Percentiles rank a stretch among this genome's conserved stretches.
Evolutionary conservation across 2,888 invertebrate genomes (phyloP).

Genomic region (Zygogramma bicolorata): DNA sequence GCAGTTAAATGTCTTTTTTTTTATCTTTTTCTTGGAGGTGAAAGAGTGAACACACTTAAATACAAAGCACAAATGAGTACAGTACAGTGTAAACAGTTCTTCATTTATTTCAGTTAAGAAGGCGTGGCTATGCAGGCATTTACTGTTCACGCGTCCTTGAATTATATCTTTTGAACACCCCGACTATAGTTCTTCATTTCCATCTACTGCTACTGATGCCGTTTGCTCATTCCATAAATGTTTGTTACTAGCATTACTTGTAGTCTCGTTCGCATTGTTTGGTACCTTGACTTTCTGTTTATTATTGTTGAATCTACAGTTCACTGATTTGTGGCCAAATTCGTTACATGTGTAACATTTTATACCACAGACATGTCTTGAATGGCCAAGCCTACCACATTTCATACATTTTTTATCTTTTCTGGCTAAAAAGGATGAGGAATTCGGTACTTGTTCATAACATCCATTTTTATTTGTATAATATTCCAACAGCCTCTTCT

Average conservation of each 20-base stretch:
- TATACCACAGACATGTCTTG: constrained; percentile 32
- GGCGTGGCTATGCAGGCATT: too few relatives aligned
- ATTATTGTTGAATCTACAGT: too few relatives aligned
- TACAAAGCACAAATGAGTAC: too few relatives aligned
- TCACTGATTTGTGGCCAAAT: too few relatives aligned
- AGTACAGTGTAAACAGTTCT: too few relatives aligned
- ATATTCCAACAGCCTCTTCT: constrained; percentile 35
- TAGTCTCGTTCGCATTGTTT: not conserved
- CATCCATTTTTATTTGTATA: not conserved
- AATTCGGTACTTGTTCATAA: too few relatives aligned
- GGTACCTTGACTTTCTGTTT: not conserved
- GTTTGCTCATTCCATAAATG: not conserved
- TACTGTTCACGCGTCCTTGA: too few relatives aligned
- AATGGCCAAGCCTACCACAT: constrained; percentile 40
- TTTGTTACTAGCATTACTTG: constrained; percentile 22
- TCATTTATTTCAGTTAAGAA: too few relatives aligned
- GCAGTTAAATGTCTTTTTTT: too few relatives aligned
- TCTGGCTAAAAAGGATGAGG: not conserved
- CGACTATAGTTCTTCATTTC: not conserved
- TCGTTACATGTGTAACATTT: constrained; percentile 34
- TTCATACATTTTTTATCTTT: constrained; percentile 28
- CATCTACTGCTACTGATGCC: not conserved
- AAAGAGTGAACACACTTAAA: too few relatives aligned
- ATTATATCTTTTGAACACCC: too few relatives aligned
- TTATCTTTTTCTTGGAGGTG: too few relatives aligned